Conservation (phyloP, 2,113 vertebrate species). For the Oryzias celebensis region DNA sequence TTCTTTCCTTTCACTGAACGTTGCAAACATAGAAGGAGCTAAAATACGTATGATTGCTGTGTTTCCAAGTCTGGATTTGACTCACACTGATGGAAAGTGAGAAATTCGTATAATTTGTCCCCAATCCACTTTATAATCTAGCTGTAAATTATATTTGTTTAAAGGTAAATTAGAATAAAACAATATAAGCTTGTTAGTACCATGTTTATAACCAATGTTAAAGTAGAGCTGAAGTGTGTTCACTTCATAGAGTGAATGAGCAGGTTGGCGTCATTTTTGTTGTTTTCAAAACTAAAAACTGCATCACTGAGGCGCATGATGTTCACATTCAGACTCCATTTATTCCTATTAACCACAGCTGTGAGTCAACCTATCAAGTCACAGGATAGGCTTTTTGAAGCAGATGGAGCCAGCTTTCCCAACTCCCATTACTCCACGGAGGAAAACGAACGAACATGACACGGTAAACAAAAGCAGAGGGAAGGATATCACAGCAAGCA, state of each 20-base stretch:
- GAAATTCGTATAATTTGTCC: no score
- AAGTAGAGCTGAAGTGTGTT: no score
- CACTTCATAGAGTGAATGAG: no score
- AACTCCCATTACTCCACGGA: slow-evolving; percentile 18
- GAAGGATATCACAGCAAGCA: background rate
- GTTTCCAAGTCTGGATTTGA: background rate
- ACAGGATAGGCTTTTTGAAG: slow-evolving; percentile 49
- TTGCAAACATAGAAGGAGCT: slow-evolving; percentile 21
- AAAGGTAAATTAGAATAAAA: background rate
- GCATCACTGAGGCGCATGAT: no score
- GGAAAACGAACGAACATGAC: slow-evolving; percentile 43
- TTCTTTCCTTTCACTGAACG: background rate
- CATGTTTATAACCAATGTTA: no score
- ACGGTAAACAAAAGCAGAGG: slow-evolving; percentile 15
- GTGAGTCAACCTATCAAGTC: slow-evolving; percentile 31
- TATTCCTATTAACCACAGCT: background rate
- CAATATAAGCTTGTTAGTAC: background rate
- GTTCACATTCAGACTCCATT: slow-evolving; percentile 1
- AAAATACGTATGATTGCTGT: background rate
- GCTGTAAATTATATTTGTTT: background rate
- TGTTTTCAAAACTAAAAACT: no score
- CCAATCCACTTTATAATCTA: no score
- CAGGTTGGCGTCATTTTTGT: no score
- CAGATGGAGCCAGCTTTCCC: slow-evolving; percentile 28
- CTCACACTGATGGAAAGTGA: background rate